phyloP scores from a whole-genome alignment of 2,113 vertebrate genomes.

The Leucoraja erinaceus region DNA sequence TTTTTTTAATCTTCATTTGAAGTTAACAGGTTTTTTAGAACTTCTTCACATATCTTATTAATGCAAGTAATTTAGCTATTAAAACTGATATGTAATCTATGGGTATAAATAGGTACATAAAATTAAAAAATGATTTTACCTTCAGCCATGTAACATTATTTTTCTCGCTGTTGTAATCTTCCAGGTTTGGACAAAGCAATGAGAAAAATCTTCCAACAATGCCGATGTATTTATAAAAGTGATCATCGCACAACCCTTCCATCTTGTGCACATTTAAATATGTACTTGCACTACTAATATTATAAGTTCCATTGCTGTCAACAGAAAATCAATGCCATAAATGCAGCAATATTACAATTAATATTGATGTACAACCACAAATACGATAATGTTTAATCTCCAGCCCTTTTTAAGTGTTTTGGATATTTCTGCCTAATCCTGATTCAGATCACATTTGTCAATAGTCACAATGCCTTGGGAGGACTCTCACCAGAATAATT shows the following conservation, averaged over 20 bases:
- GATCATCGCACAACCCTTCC: neutral
- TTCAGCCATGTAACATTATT: conserved; percentile 27
- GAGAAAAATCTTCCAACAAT: neutral
- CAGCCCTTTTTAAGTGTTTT: neutral
- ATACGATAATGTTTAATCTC: neutral
- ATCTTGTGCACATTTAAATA: neutral
- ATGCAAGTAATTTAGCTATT: neutral
- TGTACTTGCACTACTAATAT: neutral
- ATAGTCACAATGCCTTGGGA: no score
- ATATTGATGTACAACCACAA: neutral
- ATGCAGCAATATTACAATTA: neutral
- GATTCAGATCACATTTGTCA: neutral
- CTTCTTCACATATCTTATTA: neutral
- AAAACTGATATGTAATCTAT: neutral
- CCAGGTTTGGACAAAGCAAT: neutral
- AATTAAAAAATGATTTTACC: neutral
- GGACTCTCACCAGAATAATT: no score
- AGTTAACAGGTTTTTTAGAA: neutral
- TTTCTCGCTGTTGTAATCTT: neutral
- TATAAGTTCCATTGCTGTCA: neutral
- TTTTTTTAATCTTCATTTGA: neutral
- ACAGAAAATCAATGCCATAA: neutral
- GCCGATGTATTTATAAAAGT: no score
- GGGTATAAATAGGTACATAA: neutral
- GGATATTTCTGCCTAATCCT: neutral